phyloP scores from a whole-genome alignment of 2,797 vertebrate genomes.

The Hylomyscus alleni region DNA sequence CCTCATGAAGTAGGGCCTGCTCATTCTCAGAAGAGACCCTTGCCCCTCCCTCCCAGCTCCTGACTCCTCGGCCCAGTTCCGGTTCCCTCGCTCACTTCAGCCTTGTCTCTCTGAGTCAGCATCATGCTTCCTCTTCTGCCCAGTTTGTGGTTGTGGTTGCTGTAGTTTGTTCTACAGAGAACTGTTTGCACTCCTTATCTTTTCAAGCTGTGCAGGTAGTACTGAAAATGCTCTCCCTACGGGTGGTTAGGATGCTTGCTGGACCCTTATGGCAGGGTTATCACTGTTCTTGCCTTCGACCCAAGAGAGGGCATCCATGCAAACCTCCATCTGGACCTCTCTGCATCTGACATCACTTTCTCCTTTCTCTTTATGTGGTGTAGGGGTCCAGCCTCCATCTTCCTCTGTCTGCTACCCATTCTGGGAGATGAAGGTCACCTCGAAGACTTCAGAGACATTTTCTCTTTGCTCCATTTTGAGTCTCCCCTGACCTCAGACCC shows the following conservation, averaged over 20 bases:
- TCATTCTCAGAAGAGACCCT: background rate
- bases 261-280: background rate
- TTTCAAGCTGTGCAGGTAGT: background rate
- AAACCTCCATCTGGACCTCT: background rate
- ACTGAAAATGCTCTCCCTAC: background rate
- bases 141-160: background rate
- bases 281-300: background rate
- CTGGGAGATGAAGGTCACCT: background rate
- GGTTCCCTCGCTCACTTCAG: background rate
- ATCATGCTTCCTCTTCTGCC: background rate
- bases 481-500: background rate
- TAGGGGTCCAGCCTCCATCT: background rate
- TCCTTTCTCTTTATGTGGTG: background rate
- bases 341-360: background rate
- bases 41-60: background rate
- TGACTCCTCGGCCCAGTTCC: background rate
- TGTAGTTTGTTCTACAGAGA: background rate
- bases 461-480: background rate
- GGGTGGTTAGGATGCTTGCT: background rate
- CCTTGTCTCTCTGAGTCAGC: background rate
- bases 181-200: background rate
- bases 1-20: background rate
- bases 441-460: background rate
- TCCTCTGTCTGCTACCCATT: background rate
- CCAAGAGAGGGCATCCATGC: background rate